Evolutionary conservation across 2,888 invertebrate genomes (phyloP), one percentile per base, ranked within the genome.

Genomic region (Mythimna impura): DNA sequence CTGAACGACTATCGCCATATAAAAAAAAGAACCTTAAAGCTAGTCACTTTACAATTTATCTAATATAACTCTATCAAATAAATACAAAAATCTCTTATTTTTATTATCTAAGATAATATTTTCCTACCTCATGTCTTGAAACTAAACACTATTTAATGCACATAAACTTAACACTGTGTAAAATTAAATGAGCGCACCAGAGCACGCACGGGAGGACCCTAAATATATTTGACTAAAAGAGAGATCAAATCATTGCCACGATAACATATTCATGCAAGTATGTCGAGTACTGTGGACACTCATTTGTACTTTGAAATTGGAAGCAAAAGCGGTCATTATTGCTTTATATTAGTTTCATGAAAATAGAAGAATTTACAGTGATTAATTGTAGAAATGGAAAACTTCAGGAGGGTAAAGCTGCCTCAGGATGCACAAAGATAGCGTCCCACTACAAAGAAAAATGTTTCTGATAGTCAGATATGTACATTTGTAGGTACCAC

Each of bases 231-330:
- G 97, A 97, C 97, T 97, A 97, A 97, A 97, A 97, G 96, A 97
- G 97, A 97, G 97, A 97, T 97, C 97, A 97, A 97, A 97, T 97
- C 97, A 97, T 97, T 97, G 97, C 97, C 97, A 97, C 97, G 95
- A 96, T 94, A 83, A 80, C 86, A 92, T 93, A 92, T 91, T 91
- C 90, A 86, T 91, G 90, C 89, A 90, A 91, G 90, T 90, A 90
- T 88, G 86, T 85, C 83, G 88, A 88, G 88, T 88, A 88, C 85
- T 87, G 87, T 86, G 85, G 84, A 85, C 88, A 91, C 91, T 90
- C 90, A 89, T 94, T 95, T 95, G 95, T 95, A 95, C 95, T 94
- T 94, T 92, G 94, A 92, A 93, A 91, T 91, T 78, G 86, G 73
- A 86, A 86, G 89, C 86, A 87, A 87, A 89, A 89, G 86, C 87